Evolutionary conservation across 2,888 invertebrate genomes (phyloP).

Genomic region (Ophion obscuratus): DNA sequence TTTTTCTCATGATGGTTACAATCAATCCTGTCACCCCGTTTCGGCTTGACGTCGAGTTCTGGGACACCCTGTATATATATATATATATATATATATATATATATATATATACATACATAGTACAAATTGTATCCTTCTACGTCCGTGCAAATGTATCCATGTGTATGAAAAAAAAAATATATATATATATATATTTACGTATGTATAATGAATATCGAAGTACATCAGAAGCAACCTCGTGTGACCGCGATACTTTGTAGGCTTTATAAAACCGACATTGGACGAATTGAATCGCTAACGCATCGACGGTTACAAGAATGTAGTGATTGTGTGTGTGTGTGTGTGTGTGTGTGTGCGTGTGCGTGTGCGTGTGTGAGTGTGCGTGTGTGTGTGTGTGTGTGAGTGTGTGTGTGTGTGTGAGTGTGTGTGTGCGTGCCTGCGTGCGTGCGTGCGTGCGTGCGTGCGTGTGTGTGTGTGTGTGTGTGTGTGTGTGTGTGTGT

Average conservation of each 20-base stretch:
- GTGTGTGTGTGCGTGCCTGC: no score
- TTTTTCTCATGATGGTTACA: no score
- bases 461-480: no score
- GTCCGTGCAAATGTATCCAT: neutral
- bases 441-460: no score
- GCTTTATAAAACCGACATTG: conserved; percentile 54
- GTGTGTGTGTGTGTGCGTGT: no score
- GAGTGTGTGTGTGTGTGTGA: no score
- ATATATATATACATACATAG: neutral
- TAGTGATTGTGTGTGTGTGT: neutral
- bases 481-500: no score
- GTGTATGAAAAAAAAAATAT: conserved; percentile 5
- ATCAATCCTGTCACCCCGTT: no score
- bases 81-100: no score
- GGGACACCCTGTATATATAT: neutral
- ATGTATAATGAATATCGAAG: conserved; percentile 44
- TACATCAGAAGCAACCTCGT: conserved; percentile 57
- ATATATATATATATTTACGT: neutral
- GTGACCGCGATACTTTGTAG: conserved; percentile 65
- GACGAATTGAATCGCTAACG: conserved; percentile 51
- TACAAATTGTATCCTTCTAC: conserved; percentile 7
- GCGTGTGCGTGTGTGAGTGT: no score
- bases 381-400: no score
- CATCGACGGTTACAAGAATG: conserved; percentile 47
- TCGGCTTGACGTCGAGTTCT: no score